Evolutionary conservation across 2,888 invertebrate species (phyloP).

Genomic region (Tipula lateralis): DNA sequence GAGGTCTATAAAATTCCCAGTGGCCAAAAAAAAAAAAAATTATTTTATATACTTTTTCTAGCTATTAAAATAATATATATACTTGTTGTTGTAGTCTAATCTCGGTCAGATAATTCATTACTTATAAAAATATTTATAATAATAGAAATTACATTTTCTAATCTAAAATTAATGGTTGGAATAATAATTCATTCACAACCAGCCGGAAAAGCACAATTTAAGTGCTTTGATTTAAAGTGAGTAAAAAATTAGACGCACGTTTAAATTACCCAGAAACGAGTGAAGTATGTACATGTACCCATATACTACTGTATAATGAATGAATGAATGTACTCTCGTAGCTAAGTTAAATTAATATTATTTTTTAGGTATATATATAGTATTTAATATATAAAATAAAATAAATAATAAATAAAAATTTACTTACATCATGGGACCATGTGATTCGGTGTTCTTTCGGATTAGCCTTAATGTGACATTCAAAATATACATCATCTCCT

Average conservation of each 20-base stretch:
- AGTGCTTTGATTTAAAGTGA: not conserved
- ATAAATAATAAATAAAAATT: not conserved
- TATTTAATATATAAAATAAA: not conserved
- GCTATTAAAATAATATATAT: not conserved
- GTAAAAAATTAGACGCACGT: not conserved
- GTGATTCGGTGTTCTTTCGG: slow-evolving; percentile 70
- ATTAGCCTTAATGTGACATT: slow-evolving; percentile 71
- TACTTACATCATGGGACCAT: slow-evolving; percentile 72
- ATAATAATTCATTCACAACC: slow-evolving; percentile 20
- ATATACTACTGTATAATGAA: not conserved
- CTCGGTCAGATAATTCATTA: not conserved
- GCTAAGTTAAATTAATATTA: not conserved
- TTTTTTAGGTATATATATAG: not conserved
- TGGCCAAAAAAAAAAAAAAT: not conserved
- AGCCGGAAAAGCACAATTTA: not conserved
- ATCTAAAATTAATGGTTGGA: slow-evolving; percentile 19
- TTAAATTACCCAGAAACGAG: not conserved
- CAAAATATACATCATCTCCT: slow-evolving; percentile 75
- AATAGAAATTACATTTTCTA: not conserved
- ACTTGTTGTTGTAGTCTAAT: not conserved
- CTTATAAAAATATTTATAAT: not conserved
- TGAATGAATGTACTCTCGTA: not conserved
- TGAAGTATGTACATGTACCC: not conserved
- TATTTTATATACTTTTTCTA: not conserved
- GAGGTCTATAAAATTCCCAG: slow-evolving; percentile 1